phyloP scores from a whole-genome alignment of 2,888 invertebrate genomes.

The Cinara cedri region DNA sequence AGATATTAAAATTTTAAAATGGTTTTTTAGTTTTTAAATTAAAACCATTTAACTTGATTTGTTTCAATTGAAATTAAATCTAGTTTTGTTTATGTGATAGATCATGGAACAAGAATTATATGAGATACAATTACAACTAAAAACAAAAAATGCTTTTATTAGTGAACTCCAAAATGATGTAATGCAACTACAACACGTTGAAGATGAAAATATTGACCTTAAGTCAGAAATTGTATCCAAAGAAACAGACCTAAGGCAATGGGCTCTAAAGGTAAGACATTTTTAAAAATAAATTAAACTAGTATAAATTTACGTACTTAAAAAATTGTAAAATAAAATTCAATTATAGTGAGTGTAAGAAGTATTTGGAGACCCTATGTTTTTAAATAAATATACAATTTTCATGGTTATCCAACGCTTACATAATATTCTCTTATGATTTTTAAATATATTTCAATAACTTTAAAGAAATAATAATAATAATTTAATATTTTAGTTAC shows the following conservation, averaged over 20 bases:
- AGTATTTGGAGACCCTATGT: too few relatives aligned
- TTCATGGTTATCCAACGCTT: too few relatives aligned
- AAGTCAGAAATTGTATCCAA: conserved; percentile 28
- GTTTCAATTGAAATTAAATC: background rate
- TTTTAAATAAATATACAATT: too few relatives aligned
- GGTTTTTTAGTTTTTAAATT: too few relatives aligned
- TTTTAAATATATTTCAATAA: too few relatives aligned
- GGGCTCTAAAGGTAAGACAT: conserved; percentile 38
- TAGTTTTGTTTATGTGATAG: background rate
- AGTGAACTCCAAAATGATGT: conserved; percentile 49
- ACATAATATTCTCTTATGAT: too few relatives aligned
- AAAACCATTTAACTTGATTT: too few relatives aligned
- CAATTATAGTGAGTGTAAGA: background rate
- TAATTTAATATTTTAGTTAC: too few relatives aligned
- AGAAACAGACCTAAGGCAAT: conserved; percentile 45
- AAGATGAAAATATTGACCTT: conserved; percentile 40
- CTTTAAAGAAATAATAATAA: too few relatives aligned
- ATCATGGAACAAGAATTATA: conserved; percentile 45
- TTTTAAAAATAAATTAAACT: background rate
- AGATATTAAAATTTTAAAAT: too few relatives aligned
- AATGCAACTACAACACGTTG: conserved; percentile 34
- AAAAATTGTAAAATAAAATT: background rate
- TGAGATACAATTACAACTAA: conserved; percentile 37
- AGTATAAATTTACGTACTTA: too few relatives aligned
- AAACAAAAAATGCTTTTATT: conserved; percentile 40